These are phyloP conservation scores for Microtus obscurus DNA, from an alignment of 2,797 vertebrate species.

Conservation along the genomic window DNA sequence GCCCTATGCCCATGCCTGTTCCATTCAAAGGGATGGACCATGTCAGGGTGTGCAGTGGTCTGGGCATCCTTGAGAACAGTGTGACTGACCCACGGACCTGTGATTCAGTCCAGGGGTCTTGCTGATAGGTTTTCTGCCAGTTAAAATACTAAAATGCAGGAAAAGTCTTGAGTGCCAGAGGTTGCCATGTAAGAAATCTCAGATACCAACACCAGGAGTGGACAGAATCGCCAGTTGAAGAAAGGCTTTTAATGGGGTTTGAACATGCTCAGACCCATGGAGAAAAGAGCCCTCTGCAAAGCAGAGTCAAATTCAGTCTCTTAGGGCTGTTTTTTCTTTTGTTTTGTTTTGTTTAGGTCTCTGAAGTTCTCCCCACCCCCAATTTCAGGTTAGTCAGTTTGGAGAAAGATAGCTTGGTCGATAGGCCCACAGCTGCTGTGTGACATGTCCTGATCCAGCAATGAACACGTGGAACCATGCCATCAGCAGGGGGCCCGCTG, in stretches of 20 bases:
- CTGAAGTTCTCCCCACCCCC: not conserved
- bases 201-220: not conserved
- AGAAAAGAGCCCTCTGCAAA: not conserved
- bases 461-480: not conserved
- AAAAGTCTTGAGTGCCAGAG: not conserved
- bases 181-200: not conserved
- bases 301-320: not conserved
- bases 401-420: not conserved
- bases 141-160: not conserved
- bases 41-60: too few relatives aligned
- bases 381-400: not conserved
- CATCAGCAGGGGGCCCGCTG: not conserved
- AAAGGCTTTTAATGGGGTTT: not conserved
- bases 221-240: not conserved
- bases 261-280: not conserved
- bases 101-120: not conserved
- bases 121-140: not conserved
- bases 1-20: fast-evolving
- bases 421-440: not conserved
- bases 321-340: not conserved
- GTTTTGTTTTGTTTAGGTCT: not conserved
- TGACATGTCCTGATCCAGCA: not conserved
- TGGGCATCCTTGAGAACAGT: not conserved
- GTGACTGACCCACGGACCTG: not conserved
- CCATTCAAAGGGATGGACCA: fast-evolving